phyloP scores from a whole-genome alignment of 1,140 invertebrate species.

The Rhopalosiphum padi region DNA sequence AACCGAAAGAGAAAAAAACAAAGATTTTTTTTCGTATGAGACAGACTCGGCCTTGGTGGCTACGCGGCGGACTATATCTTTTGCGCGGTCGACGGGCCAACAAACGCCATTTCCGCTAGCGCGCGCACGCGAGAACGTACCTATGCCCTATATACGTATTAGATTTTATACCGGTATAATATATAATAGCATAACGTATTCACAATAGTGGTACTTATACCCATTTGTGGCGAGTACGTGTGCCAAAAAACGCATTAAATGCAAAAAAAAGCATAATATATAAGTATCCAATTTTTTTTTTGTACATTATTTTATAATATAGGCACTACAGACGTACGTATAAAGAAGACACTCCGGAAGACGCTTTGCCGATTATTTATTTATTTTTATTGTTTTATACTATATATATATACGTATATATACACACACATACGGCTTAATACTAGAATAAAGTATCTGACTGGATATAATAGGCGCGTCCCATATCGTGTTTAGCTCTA shows the following conservation, averaged over 20 bases:
- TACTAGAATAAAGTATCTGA: too few species aligned
- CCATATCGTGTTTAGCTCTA: too few species aligned
- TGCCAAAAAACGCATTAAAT: constrained; percentile 6
- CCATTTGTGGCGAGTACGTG: neutral
- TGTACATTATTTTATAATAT: neutral
- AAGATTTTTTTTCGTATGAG: neutral
- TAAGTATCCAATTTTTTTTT: neutral
- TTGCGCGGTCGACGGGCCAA: neutral
- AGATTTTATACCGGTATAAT: neutral
- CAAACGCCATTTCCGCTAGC: neutral
- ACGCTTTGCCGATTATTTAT: neutral
- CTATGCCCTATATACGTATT: neutral
- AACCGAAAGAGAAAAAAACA: neutral
- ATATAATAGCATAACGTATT: neutral
- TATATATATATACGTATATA: neutral
- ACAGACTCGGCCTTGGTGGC: neutral
- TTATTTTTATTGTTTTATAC: neutral
- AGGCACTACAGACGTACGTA: neutral
- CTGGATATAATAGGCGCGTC: too few species aligned
- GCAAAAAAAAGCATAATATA: neutral
- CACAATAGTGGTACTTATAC: neutral
- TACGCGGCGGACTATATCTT: neutral
- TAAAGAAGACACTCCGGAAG: neutral
- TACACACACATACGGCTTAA: neutral
- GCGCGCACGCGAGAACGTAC: neutral